Conservation (phyloP, 2,888 invertebrate species). For the Spilarctia lutea region DNA sequence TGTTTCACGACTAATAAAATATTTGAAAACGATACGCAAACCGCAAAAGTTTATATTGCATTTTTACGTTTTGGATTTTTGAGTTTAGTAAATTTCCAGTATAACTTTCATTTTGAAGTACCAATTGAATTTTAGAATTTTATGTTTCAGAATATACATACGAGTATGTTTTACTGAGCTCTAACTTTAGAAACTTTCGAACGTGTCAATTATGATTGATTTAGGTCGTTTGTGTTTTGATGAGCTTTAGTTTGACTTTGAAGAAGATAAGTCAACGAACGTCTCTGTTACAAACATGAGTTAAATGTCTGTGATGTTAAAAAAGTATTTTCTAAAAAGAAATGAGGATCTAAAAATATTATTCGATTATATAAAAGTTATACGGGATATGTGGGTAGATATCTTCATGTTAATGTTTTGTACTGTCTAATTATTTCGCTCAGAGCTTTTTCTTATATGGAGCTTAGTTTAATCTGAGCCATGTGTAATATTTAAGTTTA, state of each 20-base stretch:
- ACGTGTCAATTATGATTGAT: constrained; percentile 39
- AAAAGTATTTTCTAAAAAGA: no score
- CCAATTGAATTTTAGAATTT: constrained; percentile 48
- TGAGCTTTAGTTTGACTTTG: constrained; percentile 2
- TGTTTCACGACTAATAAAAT: no score
- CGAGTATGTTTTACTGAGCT: constrained; percentile 31
- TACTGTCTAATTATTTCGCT: no score
- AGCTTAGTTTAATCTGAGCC: no score
- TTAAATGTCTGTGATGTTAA: not conserved
- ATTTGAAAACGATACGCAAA: not conserved
- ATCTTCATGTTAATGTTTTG: no score
- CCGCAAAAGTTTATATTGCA: not conserved
- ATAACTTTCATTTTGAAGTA: constrained; percentile 50
- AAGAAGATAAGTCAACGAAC: not conserved
- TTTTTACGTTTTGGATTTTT: not conserved
- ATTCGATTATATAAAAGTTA: no score
- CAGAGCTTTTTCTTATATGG: no score
- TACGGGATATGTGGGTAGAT: no score
- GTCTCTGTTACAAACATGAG: not conserved
- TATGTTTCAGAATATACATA: constrained; percentile 21
- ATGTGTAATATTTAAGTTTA: not conserved
- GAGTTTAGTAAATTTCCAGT: constrained; percentile 44
- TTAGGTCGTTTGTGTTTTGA: constrained; percentile 18
- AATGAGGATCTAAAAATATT: no score
- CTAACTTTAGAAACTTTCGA: constrained; percentile 36